These are phyloP conservation scores for Drosophila meridionalis DNA, from an alignment of 2,888 invertebrate genomes.

Conservation along the genomic window DNA sequence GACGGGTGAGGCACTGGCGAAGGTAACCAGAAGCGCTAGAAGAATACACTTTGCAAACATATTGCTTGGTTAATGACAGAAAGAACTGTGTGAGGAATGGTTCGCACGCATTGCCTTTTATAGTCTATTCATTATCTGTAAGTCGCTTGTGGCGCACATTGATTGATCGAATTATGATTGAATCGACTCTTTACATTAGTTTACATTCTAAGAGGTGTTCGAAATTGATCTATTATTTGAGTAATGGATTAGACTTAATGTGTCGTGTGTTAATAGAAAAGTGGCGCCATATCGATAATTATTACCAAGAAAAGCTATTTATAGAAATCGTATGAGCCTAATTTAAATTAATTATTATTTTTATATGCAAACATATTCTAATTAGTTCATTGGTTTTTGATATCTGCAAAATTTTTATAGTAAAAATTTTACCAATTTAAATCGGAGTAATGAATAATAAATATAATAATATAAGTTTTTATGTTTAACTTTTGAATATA, in stretches of 20 bases:
- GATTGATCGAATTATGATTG: constrained; percentile 29
- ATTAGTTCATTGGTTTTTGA: no score
- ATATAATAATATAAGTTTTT: no score
- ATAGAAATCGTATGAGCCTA: not conserved
- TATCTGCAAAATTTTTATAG: no score
- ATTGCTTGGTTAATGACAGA: constrained; percentile 6
- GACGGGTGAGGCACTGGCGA: constrained; percentile 23
- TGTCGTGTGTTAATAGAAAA: not conserved
- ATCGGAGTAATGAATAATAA: no score
- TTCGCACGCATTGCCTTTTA: constrained; percentile 24
- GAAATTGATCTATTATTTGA: not conserved
- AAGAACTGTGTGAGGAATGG: constrained; percentile 10
- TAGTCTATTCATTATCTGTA: constrained; percentile 32
- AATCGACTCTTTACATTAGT: constrained; percentile 12
- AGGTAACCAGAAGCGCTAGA: constrained; percentile 10
- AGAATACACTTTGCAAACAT: constrained; percentile 29
- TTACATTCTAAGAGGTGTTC: not conserved
- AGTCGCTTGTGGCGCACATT: not conserved
- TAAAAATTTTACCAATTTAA: no score
- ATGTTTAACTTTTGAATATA: no score
- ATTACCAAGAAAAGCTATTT: not conserved
- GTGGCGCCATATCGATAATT: not conserved
- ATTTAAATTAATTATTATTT: not conserved
- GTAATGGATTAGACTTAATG: not conserved
- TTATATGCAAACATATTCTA: no score